Conservation (phyloP, 2,113 vertebrate species). For the Eudyptes chrysolophus region DNA sequence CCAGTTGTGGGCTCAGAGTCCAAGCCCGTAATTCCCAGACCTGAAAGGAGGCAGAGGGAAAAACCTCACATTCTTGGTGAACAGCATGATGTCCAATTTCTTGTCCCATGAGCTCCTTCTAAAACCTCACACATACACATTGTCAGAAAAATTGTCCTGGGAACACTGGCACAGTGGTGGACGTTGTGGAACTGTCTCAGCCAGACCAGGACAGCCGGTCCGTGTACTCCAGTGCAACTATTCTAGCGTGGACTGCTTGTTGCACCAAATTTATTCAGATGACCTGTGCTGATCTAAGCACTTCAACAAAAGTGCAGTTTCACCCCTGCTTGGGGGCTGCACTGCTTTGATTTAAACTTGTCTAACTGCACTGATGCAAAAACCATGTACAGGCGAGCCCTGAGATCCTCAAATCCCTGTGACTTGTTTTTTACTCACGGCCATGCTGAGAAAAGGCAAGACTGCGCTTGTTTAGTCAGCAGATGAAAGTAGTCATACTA, state of each 20-base stretch:
- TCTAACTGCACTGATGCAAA: background rate
- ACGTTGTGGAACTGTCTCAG: background rate
- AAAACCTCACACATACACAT: background rate
- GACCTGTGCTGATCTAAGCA: background rate
- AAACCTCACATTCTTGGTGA: background rate
- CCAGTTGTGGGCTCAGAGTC: background rate
- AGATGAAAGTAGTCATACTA: slow-evolving; percentile 46
- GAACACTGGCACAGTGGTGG: background rate
- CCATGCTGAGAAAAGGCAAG: slow-evolving; percentile 19
- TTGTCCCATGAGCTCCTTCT: background rate
- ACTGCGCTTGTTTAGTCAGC: slow-evolving; percentile 21
- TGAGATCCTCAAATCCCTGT: background rate
- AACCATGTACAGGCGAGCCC: background rate
- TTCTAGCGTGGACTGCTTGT: background rate
- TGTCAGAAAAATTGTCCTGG: background rate
- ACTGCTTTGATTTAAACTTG: background rate
- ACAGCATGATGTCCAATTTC: background rate
- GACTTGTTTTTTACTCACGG: background rate
- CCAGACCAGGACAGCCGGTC: background rate
- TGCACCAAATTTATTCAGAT: background rate
- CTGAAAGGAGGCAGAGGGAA: background rate
- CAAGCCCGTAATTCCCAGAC: background rate
- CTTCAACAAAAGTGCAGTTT: background rate
- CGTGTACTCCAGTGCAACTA: background rate
- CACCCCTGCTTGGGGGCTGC: background rate